Evolutionary conservation across 2,797 vertebrate genomes (phyloP).

Genomic region (Hyperoplus immaculatus): DNA sequence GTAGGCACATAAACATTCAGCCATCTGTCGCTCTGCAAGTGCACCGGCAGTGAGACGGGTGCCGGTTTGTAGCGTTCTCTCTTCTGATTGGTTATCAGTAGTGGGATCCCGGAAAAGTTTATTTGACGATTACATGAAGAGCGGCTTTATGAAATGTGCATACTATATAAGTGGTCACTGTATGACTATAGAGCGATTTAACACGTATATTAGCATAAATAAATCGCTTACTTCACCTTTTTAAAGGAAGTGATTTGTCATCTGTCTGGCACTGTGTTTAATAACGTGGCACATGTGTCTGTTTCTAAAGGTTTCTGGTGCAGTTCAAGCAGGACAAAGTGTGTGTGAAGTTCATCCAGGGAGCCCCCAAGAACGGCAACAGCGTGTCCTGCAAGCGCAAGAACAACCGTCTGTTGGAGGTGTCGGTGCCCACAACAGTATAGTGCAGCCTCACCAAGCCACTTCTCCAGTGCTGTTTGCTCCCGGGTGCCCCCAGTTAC

Average conservation of each 20-base stretch:
- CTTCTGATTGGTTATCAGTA: too few relatives aligned
- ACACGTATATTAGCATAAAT: too few relatives aligned
- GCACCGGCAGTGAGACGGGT: too few relatives aligned
- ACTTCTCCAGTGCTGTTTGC: conserved; percentile 7
- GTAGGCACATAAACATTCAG: too few relatives aligned
- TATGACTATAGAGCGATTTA: too few relatives aligned
- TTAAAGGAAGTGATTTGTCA: not conserved
- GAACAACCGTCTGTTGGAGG: conserved; percentile 98
- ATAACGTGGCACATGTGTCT: conserved; percentile 1
- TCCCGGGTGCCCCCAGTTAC: conserved; percentile 28
- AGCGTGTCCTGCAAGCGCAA: conserved; percentile 95
- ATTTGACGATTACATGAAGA: too few relatives aligned
- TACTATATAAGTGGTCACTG: too few relatives aligned
- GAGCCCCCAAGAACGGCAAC: conserved; percentile 92
- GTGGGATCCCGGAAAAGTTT: too few relatives aligned
- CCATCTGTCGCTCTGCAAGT: too few relatives aligned
- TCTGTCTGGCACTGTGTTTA: not conserved
- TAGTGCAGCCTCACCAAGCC: conserved; percentile 27
- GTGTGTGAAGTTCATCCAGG: conserved; percentile 97
- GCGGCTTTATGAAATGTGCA: too few relatives aligned
- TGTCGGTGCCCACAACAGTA: conserved; percentile 90
- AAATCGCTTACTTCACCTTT: not conserved
- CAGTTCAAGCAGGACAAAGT: conserved; percentile 99
- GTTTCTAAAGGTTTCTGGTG: conserved; percentile 91
- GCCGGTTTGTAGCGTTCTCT: too few relatives aligned